Evolutionary conservation across 2,113 vertebrate species (phyloP).

Genomic region (Aphyosemion australe): DNA sequence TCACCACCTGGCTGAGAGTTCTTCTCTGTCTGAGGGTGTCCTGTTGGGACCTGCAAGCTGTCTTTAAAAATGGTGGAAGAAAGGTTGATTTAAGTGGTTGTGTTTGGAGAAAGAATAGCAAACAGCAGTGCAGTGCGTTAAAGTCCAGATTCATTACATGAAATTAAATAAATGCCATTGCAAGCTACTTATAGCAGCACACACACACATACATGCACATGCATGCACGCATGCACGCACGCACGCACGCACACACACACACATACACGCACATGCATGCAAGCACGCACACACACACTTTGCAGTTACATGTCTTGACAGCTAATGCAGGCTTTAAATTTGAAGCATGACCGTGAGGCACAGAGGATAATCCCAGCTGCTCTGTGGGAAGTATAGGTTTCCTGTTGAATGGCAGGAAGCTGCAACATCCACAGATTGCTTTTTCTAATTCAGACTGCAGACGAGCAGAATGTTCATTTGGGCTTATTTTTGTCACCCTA

Average conservation of each 20-base stretch:
- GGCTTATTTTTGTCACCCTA: conserved; percentile 19
- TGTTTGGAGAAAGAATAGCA: neutral
- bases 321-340: conserved; percentile 37
- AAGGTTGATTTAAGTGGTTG: neutral
- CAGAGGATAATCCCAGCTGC: conserved; percentile 60
- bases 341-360: conserved; percentile 39
- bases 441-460: conserved; percentile 47
- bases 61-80: neutral
- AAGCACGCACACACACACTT: conserved; percentile 2
- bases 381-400: conserved; percentile 46
- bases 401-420: conserved; percentile 60
- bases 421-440: conserved; percentile 49
- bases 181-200: neutral
- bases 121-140: too few species aligned
- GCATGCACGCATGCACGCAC: too few species aligned
- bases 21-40: conserved; percentile 26
- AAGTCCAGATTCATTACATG: neutral
- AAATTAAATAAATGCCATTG: neutral
- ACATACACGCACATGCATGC: too few species aligned
- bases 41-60: conserved; percentile 32
- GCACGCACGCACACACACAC: too few species aligned
- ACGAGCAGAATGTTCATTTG: conserved; percentile 42
- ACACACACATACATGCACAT: too few species aligned
- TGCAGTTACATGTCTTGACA: conserved; percentile 43
- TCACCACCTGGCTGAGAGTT: conserved; percentile 51